These are phyloP conservation scores for Vireo altiloquus DNA, from an alignment of 2,113 vertebrate genomes.

Conservation along the genomic window DNA sequence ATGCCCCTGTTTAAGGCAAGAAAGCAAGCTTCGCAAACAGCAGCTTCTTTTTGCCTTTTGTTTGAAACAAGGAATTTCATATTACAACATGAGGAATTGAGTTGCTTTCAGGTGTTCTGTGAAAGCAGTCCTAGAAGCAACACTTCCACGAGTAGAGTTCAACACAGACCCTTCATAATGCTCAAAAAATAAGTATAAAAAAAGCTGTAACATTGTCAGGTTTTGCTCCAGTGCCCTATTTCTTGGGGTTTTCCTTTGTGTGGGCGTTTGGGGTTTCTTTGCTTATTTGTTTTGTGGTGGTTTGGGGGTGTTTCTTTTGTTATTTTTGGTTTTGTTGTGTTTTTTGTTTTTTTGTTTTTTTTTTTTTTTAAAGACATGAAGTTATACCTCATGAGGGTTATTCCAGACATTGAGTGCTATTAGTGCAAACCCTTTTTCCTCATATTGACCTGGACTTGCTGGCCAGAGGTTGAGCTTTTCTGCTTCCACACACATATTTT, in stretches of 20 bases:
- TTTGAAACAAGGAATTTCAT: background rate
- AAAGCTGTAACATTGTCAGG: background rate
- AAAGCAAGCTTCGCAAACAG: background rate
- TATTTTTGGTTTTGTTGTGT: background rate
- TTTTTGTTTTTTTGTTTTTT: too few species aligned
- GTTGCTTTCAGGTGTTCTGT: background rate
- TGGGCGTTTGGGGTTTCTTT: too few species aligned
- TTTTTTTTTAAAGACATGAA: background rate
- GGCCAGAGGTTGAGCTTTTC: background rate
- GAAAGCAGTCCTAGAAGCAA: background rate
- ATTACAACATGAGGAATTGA: background rate
- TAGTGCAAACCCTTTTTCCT: background rate
- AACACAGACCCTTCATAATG: background rate
- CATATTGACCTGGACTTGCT: background rate
- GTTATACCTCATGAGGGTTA: background rate
- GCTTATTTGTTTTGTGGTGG: background rate
- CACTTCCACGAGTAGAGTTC: background rate
- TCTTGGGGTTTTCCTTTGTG: background rate
- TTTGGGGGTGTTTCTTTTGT: rapidly evolving
- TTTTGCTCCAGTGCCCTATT: background rate
- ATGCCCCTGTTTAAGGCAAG: rapidly evolving
- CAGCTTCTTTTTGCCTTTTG: background rate
- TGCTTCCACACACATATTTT: background rate
- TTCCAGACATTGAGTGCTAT: background rate
- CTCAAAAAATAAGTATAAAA: background rate